Base-by-base conservation (phyloP, 2,888 invertebrate genomes). In the Eubasilissa splendida region DNA sequence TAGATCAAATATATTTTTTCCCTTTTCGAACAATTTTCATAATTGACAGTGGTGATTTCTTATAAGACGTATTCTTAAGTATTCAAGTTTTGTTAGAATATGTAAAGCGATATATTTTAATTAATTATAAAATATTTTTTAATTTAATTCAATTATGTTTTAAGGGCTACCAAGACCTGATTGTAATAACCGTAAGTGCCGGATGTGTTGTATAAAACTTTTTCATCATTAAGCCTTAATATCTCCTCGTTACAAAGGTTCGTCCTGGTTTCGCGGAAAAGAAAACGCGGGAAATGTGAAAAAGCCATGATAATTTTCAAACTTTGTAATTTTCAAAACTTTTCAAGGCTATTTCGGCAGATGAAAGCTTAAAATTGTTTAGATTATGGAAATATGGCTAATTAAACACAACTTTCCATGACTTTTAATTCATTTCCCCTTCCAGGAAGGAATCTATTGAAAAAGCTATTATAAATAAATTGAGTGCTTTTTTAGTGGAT, bases 331-430 rank as follows among this genome's bases (percentile, higher is more conserved):
- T 77, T 78, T 59, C 63, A 68, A 77, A 82, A 82, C 75, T 82
- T 80, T 82, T 82, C 82, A 82, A 82, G 82, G 82, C 79, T 82
- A 77, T 53, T 14, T 54, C 52, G 76, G 66, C 52, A 76, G 54
- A 66, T 52, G 56, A 75, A 81, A 66, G 66, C 81, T 78, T 68
- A 59, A 76, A 70, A 79, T 79, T 76, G 79, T 76, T 63, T 74
- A 81, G 81, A 81, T 81, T 81, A 81, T 81, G 79, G 76, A 79
- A 81, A 81, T 81, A 79, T 76, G 76, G 60, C 70, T 81, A 81
- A 81, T 81, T 79, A 76, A 81, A 79, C 76, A 59, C 76, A 76
- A 58, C 76, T 66, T 56, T 76, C 42, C 66, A 66, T 31, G 52
- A 60, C 66, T 65, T 66, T 53, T 56, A 42, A 76, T 76, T 76